Conservation (phyloP, 2,113 vertebrate species). For the Leucosticte australis region DNA sequence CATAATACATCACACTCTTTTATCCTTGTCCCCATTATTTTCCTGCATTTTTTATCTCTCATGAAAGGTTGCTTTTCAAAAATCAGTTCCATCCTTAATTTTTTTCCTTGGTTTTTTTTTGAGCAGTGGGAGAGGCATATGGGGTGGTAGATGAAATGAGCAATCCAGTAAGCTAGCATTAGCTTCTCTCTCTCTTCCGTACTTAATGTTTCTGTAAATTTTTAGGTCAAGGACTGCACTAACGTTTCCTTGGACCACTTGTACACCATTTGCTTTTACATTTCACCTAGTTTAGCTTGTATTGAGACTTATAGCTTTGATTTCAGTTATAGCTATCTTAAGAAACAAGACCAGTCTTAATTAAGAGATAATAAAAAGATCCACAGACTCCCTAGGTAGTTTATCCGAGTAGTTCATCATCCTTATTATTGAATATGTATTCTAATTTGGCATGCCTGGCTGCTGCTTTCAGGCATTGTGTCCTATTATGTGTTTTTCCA, state of each 20-base stretch:
- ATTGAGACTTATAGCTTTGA: not conserved
- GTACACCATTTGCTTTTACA: not conserved
- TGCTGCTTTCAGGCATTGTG: not conserved
- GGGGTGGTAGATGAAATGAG: not conserved
- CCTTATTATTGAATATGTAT: not conserved
- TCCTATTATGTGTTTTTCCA: not conserved
- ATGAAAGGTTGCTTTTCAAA: not conserved
- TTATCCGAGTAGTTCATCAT: not conserved
- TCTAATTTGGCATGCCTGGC: not conserved
- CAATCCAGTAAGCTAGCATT: not conserved
- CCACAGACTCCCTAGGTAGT: not conserved
- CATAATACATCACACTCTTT: not conserved
- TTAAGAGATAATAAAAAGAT: not conserved
- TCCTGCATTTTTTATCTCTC: not conserved
- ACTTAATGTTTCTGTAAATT: not conserved
- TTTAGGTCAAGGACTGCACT: not conserved
- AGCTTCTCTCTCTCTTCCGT: not conserved
- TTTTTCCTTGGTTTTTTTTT: not conserved
- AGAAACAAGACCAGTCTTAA: not conserved
- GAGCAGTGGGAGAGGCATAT: too few relatives aligned
- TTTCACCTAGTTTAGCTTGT: not conserved
- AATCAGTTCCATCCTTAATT: not conserved
- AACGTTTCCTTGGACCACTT: not conserved
- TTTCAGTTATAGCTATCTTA: not conserved
- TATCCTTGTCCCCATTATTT: not conserved